These are phyloP conservation scores for Antedon mediterranea DNA, from an alignment of 53 echinoderm and acorn worm species.

Conservation along the genomic window DNA sequence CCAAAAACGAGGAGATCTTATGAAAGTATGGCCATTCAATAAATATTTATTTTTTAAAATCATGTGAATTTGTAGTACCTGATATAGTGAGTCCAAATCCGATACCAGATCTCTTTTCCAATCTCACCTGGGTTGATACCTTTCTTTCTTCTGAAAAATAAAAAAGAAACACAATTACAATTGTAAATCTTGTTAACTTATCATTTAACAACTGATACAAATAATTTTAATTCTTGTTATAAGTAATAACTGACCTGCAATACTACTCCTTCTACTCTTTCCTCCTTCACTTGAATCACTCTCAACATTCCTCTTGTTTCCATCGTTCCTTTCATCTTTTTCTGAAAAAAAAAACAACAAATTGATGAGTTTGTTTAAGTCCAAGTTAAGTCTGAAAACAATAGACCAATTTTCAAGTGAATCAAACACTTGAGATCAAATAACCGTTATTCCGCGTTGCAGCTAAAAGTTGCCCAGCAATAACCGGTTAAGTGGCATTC, in stretches of 20 bases:
- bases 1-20: too few species aligned
- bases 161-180: neutral
- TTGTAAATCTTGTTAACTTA: neutral
- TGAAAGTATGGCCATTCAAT: too few species aligned
- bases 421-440: neutral
- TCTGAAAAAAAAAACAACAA: neutral
- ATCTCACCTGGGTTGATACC: constrained; percentile 57
- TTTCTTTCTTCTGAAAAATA: constrained; percentile 58
- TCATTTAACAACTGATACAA: neutral
- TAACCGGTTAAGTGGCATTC: too few species aligned
- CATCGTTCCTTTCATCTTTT: neutral
- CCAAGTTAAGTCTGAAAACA: neutral
- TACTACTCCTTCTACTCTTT: neutral
- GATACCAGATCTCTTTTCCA: constrained; percentile 69
- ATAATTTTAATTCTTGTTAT: too few species aligned
- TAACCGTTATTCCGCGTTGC: too few species aligned
- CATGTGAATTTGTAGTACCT: constrained; percentile 41
- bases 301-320: neutral
- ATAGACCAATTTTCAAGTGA: neutral
- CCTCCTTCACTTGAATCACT: neutral
- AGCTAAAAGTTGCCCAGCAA: too few species aligned
- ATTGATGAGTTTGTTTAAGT: neutral
- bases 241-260: neutral
- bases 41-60: too few species aligned
- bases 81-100: constrained; percentile 93